Base-by-base conservation (phyloP, 1,140 invertebrate species). In the Dryas iulia region DNA sequence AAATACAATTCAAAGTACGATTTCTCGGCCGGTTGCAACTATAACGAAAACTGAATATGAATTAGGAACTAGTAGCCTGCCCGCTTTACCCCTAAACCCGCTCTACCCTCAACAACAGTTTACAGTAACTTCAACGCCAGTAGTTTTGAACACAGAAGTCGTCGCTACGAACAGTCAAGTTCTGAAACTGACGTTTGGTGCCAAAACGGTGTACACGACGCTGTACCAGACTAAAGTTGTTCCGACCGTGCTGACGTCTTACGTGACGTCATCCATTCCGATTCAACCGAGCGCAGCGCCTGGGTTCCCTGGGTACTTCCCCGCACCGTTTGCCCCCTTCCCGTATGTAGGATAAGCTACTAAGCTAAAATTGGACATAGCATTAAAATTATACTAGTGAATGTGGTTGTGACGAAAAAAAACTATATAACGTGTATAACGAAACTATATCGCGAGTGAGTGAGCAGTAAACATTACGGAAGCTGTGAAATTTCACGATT, bases 141-240 rank as follows among this genome's bases (percentile, higher is more conserved):
- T 97, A 12, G 93, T 97, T 0, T 94, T 96, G 52, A 96, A 96
- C 74, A 97, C 96, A 0, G 90, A 96, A 72, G 94, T 97, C 4
- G 97, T 96, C 1, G 93, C 95, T 59, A 97, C 97, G 0, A 95
- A 96, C 30, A 96, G 96, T 54, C 96, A 96, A 87, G 93, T 97
- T 18, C 86, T 98, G 18, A 97, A 97, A 82, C 89, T 98, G 11
- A 97, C 96, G 1, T 98, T 98, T 82, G 96, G 97, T 4, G 97
- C 97, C 21, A 96, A 97, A 79, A 97, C 97, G 0, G 96, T 97
- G 0, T 96, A 96, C 78, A 98, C 97, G 0, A 97, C 96, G 0
- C 89, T 98, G 24, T 97, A 95, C 79, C 96, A 96, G 0, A 97
- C 96, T n/a, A 95, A 93, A 71, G 95, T 97, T 18, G 95, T 97